Evolutionary conservation across 2,113 vertebrate genomes (phyloP), one percentile per base, ranked within the genome.

Genomic region (Machaerirhynchus nigripectus): DNA sequence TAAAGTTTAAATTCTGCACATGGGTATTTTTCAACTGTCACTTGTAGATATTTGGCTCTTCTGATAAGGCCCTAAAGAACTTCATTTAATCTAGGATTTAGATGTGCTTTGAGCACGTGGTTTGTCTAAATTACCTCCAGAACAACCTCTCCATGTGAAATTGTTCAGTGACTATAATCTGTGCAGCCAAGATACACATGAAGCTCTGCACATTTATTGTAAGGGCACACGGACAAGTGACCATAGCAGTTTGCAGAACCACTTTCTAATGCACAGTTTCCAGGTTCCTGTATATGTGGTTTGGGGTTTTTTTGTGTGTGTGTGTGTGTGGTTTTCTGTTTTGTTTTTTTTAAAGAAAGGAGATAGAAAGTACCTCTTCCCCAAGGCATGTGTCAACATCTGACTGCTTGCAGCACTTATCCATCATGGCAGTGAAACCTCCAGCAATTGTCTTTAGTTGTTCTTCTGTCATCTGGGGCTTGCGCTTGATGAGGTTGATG

Each of bases 401-500:
- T 6, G 78, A 6, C 3, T 70, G 83, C 37, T 94, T 64, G 85
- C 97, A 97, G 87, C 98, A 98, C 31, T 91, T 97, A 0, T 94
- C 93, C 24, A 85, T 22, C 27, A 90, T 91, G 19, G 70, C 15
- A 17, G 7, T 52, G 74, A 98, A 97, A 53, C 79, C 85, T 0
- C 4, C 61, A 17, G 83, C 5, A 39, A 95, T 20, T 11, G 93
- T 92, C 24, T 23, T 74, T 1, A 96, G 44, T 10, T 95, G 90
- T 12, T 96, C 90, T 1, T 92, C 56, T 27, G 85, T 63, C 50
- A 93, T 77, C 71, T 87, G 76, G 33, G 93, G 95, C 73, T 95
- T 97, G 61, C 76, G 84, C 67, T 96, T 98, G 63, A 98, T 75
- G 47, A 97, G 75, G 82, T 95, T 86, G 59, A 97, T 2, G 24